phyloP scores from a whole-genome alignment of 2,113 vertebrate species.

The Charina bottae region DNA sequence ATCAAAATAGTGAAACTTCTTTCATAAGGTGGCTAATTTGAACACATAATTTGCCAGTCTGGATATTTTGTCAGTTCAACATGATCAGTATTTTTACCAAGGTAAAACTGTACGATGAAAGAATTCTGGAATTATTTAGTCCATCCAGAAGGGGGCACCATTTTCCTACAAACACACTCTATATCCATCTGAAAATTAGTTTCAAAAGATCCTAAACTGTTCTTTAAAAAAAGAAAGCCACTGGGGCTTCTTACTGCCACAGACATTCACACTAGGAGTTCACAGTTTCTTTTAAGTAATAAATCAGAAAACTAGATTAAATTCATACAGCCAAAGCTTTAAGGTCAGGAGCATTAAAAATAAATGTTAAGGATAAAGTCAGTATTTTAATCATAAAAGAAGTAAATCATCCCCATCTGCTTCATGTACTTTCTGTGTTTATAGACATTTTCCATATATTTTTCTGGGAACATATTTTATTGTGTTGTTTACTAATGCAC shows the following conservation, averaged over 20 bases:
- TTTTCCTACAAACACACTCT: conserved; percentile 47
- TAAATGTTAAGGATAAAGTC: not conserved
- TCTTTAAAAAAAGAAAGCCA: not conserved
- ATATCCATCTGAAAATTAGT: rapidly evolving
- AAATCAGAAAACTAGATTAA: not conserved
- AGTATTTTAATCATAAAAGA: not conserved
- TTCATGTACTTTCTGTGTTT: not conserved
- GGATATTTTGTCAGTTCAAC: not conserved
- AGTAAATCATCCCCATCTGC: not conserved
- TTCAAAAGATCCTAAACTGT: not conserved
- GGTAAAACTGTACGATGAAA: not conserved
- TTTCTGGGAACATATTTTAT: rapidly evolving
- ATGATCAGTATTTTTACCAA: not conserved
- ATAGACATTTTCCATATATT: not conserved
- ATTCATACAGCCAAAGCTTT: rapidly evolving
- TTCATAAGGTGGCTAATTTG: not conserved
- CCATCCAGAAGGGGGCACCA: conserved; percentile 70
- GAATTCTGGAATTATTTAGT: not conserved
- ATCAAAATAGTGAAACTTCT: not conserved
- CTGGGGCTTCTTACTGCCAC: not conserved
- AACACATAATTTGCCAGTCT: not conserved
- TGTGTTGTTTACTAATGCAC: not conserved
- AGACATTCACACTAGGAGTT: rapidly evolving
- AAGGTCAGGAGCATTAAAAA: not conserved
- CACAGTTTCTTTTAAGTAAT: not conserved